These are phyloP conservation scores for Lobophora halterata DNA, from an alignment of 2,888 invertebrate genomes.

Conservation along the genomic window DNA sequence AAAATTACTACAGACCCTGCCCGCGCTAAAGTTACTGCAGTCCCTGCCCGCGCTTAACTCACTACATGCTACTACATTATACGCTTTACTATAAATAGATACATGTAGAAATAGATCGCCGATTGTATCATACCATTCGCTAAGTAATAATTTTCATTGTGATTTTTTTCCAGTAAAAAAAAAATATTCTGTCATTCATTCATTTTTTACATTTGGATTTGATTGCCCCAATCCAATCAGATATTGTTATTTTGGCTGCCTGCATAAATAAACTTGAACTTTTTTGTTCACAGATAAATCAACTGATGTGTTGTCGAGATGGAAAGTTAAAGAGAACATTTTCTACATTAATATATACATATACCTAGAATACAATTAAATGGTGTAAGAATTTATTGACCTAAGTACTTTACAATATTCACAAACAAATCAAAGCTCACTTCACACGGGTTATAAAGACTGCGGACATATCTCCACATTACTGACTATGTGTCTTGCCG, in stretches of 20 bases:
- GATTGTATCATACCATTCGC: no score
- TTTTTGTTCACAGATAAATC: constrained; percentile 22
- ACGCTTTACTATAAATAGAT: no score
- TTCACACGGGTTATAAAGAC: constrained; percentile 9
- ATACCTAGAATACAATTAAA: constrained; percentile 24
- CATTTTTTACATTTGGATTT: no score
- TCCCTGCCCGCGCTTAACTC: no score
- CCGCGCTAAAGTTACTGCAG: no score
- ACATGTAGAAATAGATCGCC: no score
- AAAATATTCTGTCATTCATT: no score
- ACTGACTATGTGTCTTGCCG: no score
- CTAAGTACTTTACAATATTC: constrained; percentile 20
- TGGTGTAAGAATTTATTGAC: constrained; percentile 32
- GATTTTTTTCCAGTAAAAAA: no score
- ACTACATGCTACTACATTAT: no score
- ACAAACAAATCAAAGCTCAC: constrained; percentile 12
- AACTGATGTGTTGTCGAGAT: constrained; percentile 13
- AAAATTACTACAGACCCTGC: no score
- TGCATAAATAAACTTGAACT: not conserved
- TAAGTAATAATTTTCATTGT: no score
- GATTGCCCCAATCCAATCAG: not conserved
- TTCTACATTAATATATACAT: constrained; percentile 25
- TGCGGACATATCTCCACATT: constrained; percentile 22
- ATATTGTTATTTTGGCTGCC: not conserved
- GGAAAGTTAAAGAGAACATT: constrained; percentile 20